phyloP scores from a whole-genome alignment of 1,140 invertebrate species.

The Arion vulgaris region DNA sequence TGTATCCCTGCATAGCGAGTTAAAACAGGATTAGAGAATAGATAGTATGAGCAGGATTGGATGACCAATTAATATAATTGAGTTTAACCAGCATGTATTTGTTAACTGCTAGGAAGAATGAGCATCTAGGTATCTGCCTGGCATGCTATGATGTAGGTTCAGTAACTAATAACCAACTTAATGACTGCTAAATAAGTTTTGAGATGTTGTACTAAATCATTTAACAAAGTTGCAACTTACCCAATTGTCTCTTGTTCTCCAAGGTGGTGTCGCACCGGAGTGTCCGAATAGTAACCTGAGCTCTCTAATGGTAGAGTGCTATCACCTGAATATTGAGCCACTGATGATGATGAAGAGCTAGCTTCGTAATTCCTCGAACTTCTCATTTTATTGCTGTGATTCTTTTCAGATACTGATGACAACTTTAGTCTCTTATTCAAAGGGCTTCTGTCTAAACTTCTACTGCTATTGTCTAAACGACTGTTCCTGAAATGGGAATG shows the following conservation, averaged over 20 bases:
- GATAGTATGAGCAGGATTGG: too few relatives aligned
- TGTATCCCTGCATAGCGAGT: too few relatives aligned
- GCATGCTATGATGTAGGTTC: too few relatives aligned
- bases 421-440: not conserved
- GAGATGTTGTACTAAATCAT: too few relatives aligned
- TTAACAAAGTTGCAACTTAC: too few relatives aligned
- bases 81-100: too few relatives aligned
- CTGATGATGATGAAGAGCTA: not conserved
- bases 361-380: not conserved
- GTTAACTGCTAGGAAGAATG: too few relatives aligned
- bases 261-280: not conserved
- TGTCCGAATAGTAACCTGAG: not conserved
- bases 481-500: not conserved
- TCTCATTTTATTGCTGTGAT: not conserved
- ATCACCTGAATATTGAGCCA: not conserved
- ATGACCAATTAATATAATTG: too few relatives aligned
- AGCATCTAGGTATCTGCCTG: too few relatives aligned
- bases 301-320: not conserved
- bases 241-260: not conserved
- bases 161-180: too few relatives aligned
- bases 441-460: not conserved
- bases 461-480: not conserved
- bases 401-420: not conserved
- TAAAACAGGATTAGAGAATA: too few relatives aligned
- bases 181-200: too few relatives aligned